Conservation (phyloP, 2,113 vertebrate species). For the Leuciscus idus region DNA sequence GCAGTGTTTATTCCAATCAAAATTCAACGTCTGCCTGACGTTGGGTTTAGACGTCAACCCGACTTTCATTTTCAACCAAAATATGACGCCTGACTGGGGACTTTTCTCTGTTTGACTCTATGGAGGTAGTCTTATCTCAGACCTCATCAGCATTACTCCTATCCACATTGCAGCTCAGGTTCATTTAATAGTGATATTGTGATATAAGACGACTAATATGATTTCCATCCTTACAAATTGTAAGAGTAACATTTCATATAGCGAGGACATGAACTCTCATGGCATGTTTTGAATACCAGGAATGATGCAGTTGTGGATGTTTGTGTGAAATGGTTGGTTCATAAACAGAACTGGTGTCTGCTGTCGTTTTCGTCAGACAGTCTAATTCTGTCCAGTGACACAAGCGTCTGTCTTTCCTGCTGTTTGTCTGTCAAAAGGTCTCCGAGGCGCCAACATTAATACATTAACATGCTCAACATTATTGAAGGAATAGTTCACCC, state of each 20-base stretch:
- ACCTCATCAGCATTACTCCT: neutral
- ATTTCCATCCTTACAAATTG: neutral
- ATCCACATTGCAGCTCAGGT: neutral
- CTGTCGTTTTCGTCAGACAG: neutral
- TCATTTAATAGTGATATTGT: neutral
- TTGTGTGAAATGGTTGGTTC: too few relatives aligned
- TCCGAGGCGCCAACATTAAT: too few relatives aligned
- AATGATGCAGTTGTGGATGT: too few relatives aligned
- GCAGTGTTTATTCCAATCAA: too few relatives aligned
- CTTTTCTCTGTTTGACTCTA: neutral
- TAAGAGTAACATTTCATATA: neutral
- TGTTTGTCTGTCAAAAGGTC: neutral
- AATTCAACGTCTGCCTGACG: too few relatives aligned
- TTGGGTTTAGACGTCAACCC: too few relatives aligned
- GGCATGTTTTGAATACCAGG: neutral
- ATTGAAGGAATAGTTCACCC: too few relatives aligned
- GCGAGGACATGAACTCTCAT: neutral
- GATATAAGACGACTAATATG: neutral
- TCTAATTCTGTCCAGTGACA: neutral
- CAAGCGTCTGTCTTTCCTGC: neutral
- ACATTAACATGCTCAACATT: too few relatives aligned
- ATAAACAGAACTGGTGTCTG: neutral
- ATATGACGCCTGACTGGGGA: too few relatives aligned
- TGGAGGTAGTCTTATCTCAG: neutral
- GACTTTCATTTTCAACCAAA: too few relatives aligned